phyloP scores from a whole-genome alignment of 2,797 vertebrate genomes.

The Catamblyrhynchus diadema region DNA sequence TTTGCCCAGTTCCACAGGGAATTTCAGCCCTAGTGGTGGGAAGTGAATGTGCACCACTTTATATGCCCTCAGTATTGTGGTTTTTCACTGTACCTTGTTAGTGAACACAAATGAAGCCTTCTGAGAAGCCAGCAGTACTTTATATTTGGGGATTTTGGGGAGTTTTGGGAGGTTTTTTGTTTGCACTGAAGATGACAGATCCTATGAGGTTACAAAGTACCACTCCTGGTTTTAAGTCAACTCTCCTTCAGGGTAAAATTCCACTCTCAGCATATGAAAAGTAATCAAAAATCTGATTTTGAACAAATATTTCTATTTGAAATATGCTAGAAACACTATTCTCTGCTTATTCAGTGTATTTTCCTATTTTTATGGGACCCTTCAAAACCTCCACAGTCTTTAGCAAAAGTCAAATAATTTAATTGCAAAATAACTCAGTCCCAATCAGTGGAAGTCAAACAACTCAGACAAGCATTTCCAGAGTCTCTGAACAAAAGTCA shows the following conservation, averaged over 20 bases:
- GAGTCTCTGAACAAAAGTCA: neutral
- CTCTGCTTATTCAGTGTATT: accelerated
- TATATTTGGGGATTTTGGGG: accelerated
- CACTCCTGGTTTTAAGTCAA: neutral
- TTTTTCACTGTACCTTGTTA: neutral
- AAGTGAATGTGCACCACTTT: neutral
- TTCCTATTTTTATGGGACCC: neutral
- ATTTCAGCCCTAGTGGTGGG: neutral
- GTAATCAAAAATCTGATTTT: neutral
- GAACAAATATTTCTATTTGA: neutral
- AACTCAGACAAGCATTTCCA: neutral
- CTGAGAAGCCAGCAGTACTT: neutral
- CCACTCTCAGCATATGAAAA: neutral
- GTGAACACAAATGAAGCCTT: neutral
- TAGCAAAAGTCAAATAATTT: neutral
- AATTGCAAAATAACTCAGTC: neutral
- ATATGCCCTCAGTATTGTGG: neutral
- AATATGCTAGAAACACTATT: accelerated
- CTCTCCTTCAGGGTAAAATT: neutral
- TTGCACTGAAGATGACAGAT: neutral
- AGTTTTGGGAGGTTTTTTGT: accelerated
- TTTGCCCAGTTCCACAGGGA: neutral
- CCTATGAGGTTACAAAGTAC: neutral
- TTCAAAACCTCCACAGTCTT: neutral
- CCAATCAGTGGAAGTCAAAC: neutral